Percentiles rank a stretch among this genome's conserved stretches.
phyloP scores from a whole-genome alignment of 2,888 invertebrate species.

The Tuta absoluta region DNA sequence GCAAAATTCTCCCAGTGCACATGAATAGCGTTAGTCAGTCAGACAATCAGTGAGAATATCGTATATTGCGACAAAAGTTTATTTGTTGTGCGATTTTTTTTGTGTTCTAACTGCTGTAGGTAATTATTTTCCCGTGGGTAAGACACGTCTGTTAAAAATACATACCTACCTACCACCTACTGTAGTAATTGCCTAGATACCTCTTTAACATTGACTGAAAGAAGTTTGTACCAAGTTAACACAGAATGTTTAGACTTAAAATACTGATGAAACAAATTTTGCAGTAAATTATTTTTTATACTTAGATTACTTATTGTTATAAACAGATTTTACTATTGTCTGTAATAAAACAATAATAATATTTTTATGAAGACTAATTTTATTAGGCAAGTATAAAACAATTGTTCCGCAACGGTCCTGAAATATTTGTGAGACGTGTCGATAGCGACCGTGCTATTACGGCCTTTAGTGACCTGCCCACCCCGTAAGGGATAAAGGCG shows the following conservation, averaged over 20 bases:
- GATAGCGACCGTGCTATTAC: no score
- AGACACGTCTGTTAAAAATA: not conserved
- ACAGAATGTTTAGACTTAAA: conserved; percentile 16
- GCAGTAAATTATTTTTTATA: not conserved
- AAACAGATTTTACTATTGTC: no score
- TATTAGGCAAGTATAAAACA: no score
- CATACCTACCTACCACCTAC: not conserved
- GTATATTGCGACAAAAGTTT: conserved; percentile 49
- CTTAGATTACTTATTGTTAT: not conserved
- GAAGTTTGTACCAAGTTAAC: conserved; percentile 20
- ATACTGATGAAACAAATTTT: no score
- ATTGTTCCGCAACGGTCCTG: no score
- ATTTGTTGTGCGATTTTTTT: conserved; percentile 50
- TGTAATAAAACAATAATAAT: no score
- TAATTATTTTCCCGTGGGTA: conserved; percentile 28
- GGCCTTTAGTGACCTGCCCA: no score
- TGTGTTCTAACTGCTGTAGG: conserved; percentile 29
- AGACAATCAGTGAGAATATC: conserved; percentile 62
- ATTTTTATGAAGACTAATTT: no score
- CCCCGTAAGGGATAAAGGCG: no score
- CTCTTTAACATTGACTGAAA: not conserved
- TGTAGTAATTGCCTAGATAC: not conserved
- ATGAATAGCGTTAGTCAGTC: conserved; percentile 23
- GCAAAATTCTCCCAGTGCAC: conserved; percentile 17
- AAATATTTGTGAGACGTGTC: no score